Evolutionary conservation across 2,113 vertebrate species (phyloP).

Genomic region (Nothobranchius furzeri): DNA sequence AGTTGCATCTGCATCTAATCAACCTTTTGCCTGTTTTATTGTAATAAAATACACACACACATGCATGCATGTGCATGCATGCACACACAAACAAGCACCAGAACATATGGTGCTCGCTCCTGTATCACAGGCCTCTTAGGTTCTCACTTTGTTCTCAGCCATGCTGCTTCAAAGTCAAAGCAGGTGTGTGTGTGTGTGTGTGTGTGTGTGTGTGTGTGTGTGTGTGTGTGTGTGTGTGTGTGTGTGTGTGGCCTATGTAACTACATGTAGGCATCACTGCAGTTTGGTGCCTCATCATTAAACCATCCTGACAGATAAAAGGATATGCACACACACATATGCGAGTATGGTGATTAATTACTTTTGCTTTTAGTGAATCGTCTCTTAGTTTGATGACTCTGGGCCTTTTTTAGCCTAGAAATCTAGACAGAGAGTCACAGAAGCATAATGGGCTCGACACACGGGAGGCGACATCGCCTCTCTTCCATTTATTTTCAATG

Average conservation of each 20-base stretch:
- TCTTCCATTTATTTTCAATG: too few species aligned
- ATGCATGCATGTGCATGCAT: background rate
- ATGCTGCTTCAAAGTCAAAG: conserved; percentile 73
- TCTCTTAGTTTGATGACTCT: too few species aligned
- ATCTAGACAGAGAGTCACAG: too few species aligned
- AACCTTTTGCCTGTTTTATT: conserved; percentile 42
- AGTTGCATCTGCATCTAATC: conserved; percentile 28
- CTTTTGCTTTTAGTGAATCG: too few species aligned
- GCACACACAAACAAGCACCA: conserved; percentile 7
- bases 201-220: too few species aligned
- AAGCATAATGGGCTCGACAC: too few species aligned
- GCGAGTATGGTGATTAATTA: background rate
- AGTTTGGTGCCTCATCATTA: conserved; percentile 29
- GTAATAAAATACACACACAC: conserved; percentile 1
- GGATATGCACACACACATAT: too few species aligned
- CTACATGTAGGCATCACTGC: conserved; percentile 58
- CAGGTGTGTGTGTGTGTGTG: conserved; percentile 31
- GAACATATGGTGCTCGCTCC: conserved; percentile 60
- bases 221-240: background rate
- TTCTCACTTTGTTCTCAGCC: conserved; percentile 64
- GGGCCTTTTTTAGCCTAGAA: too few species aligned
- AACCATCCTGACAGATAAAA: background rate
- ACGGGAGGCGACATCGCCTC: too few species aligned
- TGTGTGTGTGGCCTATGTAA: background rate
- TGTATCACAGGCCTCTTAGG: conserved; percentile 64